Conservation (phyloP, 2,888 invertebrate species). For the Tachina lurida region DNA sequence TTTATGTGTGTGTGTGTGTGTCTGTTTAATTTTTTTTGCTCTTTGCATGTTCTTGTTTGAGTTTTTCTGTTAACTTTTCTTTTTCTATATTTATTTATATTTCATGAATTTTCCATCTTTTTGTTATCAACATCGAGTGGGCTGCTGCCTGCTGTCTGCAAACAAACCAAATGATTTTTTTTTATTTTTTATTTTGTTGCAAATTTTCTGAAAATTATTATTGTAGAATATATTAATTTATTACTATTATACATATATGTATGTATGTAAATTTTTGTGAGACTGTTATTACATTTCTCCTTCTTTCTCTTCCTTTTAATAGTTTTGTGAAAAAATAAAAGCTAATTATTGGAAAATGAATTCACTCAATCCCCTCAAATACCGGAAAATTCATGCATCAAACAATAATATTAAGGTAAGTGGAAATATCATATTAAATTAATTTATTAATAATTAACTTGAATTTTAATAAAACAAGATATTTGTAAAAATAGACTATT, state of each 20-base stretch:
- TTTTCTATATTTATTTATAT: conserved; percentile 30
- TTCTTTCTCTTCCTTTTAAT: conserved; percentile 6
- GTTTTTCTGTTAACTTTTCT: conserved; percentile 15
- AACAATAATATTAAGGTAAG: conserved; percentile 5
- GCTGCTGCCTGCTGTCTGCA: conserved; percentile 65
- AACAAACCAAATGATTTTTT: conserved; percentile 28
- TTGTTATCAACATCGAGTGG: conserved; percentile 28
- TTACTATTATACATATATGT: not conserved
- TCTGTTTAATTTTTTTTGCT: conserved; percentile 17
- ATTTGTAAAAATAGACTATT: no score
- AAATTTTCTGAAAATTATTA: conserved; percentile 16
- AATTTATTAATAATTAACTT: not conserved
- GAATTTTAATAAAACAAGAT: no score
- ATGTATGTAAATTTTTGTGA: not conserved
- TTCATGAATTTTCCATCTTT: conserved; percentile 51
- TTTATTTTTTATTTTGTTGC: conserved; percentile 7
- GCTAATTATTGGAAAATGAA: not conserved
- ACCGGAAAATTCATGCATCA: conserved; percentile 18
- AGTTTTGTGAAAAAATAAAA: not conserved
- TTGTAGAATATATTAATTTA: conserved; percentile 34
- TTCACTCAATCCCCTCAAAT: not conserved
- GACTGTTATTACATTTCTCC: conserved; percentile 1
- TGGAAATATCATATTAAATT: conserved; percentile 4
- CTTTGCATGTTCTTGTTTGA: conserved; percentile 10
- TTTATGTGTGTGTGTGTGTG: not conserved